Conservation (phyloP, 2,888 invertebrate species). For the Sisyra terminalis region DNA sequence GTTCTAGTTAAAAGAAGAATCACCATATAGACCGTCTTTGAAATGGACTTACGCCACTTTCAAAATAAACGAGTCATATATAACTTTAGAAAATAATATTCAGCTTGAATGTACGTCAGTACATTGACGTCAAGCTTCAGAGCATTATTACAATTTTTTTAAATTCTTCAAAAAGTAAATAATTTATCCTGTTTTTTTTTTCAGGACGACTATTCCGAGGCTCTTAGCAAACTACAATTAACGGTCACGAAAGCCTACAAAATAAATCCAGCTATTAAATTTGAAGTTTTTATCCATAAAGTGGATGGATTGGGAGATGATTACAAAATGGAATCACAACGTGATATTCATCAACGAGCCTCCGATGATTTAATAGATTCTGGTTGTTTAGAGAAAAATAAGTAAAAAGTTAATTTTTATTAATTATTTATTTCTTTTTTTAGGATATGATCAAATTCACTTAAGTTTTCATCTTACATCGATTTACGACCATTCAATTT, state of each 20-base stretch:
- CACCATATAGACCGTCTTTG: no score
- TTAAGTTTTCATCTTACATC: slow-evolving; percentile 93
- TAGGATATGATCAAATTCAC: slow-evolving; percentile 67
- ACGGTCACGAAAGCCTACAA: slow-evolving; percentile 92
- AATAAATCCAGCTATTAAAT: slow-evolving; percentile 90
- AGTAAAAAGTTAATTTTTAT: not conserved
- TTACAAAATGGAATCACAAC: slow-evolving; percentile 96
- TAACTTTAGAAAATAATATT: no score
- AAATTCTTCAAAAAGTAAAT: slow-evolving; percentile 1
- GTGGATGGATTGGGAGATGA: slow-evolving; percentile 98
- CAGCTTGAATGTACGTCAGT: no score
- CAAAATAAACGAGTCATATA: no score
- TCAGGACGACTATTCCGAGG: slow-evolving; percentile 93
- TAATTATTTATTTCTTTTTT: slow-evolving; percentile 15
- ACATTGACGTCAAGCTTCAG: no score
- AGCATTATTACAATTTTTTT: slow-evolving; percentile 8
- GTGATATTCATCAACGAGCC: slow-evolving; percentile 94
- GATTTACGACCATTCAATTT: slow-evolving; percentile 99
- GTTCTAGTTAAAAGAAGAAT: no score
- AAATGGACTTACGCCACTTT: no score
- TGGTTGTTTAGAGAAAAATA: slow-evolving; percentile 29
- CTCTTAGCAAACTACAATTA: slow-evolving; percentile 77
- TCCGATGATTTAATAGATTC: slow-evolving; percentile 88
- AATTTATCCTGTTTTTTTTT: no score
- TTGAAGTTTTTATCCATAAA: slow-evolving; percentile 98